Conservation (phyloP, 2,888 invertebrate genomes). For the Chironomus riparius region DNA sequence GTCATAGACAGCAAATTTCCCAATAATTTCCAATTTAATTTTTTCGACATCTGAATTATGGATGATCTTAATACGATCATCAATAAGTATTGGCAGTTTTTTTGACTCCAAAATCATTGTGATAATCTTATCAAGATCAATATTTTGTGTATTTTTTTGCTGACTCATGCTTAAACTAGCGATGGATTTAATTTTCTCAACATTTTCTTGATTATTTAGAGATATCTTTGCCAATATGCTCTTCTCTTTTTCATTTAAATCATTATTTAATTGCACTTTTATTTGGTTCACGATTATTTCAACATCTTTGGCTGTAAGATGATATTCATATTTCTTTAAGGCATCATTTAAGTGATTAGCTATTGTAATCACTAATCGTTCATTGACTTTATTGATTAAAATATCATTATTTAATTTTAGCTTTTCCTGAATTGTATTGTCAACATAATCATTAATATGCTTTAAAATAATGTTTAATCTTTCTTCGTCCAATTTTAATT, state of each 20-base stretch:
- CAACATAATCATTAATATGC: slow-evolving; percentile 8
- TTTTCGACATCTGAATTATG: background rate
- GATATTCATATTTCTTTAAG: background rate
- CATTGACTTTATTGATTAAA: background rate
- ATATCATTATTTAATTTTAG: background rate
- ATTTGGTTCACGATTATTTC: background rate
- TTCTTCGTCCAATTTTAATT: slow-evolving; percentile 1
- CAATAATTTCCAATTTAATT: background rate
- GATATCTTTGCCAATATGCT: background rate
- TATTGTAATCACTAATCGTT: background rate
- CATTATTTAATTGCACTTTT: background rate
- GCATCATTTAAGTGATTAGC: background rate
- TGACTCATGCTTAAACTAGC: background rate
- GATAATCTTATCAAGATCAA: background rate
- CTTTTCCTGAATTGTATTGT: background rate
- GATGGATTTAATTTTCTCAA: background rate
- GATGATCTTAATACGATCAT: background rate
- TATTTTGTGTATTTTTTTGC: background rate
- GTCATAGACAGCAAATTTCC: background rate
- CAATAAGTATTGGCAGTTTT: background rate
- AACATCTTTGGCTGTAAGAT: slow-evolving; percentile 12
- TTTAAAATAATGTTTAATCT: background rate
- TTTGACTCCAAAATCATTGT: background rate
- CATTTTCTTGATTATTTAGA: background rate
- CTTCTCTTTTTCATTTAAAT: background rate